Base-by-base conservation (phyloP, 2,888 invertebrate genomes). In the Drosophila vallismaia region DNA sequence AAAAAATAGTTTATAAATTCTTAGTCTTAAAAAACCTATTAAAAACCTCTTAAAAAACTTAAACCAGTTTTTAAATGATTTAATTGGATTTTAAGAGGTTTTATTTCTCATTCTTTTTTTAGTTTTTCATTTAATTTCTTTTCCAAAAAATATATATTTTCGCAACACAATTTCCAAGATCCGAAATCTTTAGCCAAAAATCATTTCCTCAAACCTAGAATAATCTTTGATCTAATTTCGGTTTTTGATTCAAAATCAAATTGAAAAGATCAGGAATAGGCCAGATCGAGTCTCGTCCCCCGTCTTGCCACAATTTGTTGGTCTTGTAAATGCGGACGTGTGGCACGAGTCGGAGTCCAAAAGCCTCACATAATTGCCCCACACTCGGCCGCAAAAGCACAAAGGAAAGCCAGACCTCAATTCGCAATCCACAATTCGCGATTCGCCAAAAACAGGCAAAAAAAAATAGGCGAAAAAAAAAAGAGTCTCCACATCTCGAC, bases 331-430 rank as follows among this genome's bases (percentile, higher is more conserved):
- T 49, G 78, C 60, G 57, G 70, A 71, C 86, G 81, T 72, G 86
- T 86, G 79, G 77, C 79, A 80, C 78, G 77, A 83, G 86, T 83
- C 19, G 19, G 36, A 14, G 5, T 12, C 12, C 40, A 12, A 14
- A 14, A 31, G 36, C 4, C 38, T 51, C 7, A 52, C 56, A 59
- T 80, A 80, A 86, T 80, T 86, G 80, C 84, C 81, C 83, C 72
- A 75, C 56, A 57, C 56, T 57, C 40, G 29, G 40, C 36, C 29
- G 44, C 33, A 67, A 66, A 53, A 28, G 48, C 26, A 33, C 51
- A 46, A 9, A 14, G 49, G 19, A 29, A 36, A 10, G 62, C 40
- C 19, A 45, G 64, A n/a, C n/a, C 24, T 24, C 26, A 28, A 48
- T n/a, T 14, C 36, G 40, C 49, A 14, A 26, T 14, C 10, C 44